These are phyloP conservation scores for Catharus fuscescens DNA, from an alignment of 2,113 vertebrate species.

Conservation along the genomic window DNA sequence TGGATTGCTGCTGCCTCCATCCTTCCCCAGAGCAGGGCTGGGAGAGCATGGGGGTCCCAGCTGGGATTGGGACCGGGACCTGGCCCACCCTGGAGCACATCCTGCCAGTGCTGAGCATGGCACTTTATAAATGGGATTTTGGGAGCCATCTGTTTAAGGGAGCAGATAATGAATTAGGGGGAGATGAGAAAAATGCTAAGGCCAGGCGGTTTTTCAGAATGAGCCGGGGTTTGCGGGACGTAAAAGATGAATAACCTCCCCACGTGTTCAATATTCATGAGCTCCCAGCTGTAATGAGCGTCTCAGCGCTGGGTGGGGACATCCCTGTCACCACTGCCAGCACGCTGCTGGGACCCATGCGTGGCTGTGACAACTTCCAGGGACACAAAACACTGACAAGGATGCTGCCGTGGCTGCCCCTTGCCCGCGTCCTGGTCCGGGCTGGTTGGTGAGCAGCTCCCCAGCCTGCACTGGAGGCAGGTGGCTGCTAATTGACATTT, in stretches of 20 bases:
- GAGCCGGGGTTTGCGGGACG: slow-evolving; percentile 35
- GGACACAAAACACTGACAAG: background rate
- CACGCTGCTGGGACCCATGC: background rate
- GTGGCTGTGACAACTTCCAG: background rate
- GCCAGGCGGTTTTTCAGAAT: slow-evolving; percentile 62
- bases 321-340: background rate
- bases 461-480: background rate
- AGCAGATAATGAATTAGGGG: slow-evolving; percentile 62
- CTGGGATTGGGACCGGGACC: accelerated
- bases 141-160: slow-evolving; percentile 58
- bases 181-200: slow-evolving; percentile 64
- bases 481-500: slow-evolving; percentile 64
- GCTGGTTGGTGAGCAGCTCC: background rate
- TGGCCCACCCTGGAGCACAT: accelerated
- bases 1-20: background rate
- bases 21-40: accelerated
- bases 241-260: slow-evolving; percentile 70
- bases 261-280: slow-evolving; percentile 64
- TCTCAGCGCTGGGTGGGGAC: slow-evolving; percentile 6
- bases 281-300: slow-evolving; percentile 29
- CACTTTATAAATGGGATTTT: slow-evolving; percentile 25
- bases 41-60: background rate
- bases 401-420: accelerated
- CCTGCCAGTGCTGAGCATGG: slow-evolving; percentile 19
- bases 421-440: accelerated